A percentile compares a stretch with the other conserved stretches of the same genome.
Conservation (phyloP, 2,797 vertebrate genomes). For the Caiman crocodilus region DNA sequence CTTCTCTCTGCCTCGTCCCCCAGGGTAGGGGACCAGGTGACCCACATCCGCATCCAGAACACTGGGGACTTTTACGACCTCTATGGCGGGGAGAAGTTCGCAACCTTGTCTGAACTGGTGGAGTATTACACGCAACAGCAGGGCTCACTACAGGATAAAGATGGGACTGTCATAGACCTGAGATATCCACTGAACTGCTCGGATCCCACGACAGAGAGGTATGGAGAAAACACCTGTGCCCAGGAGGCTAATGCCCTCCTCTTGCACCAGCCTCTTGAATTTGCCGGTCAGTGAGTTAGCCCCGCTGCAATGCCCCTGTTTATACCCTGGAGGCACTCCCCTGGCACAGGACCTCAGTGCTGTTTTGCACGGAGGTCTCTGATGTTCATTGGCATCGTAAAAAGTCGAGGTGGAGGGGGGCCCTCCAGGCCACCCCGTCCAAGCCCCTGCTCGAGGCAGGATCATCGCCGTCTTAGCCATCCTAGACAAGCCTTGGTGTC, state of each 20-base stretch:
- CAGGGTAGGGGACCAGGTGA: constrained; percentile 92
- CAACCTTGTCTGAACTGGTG: constrained; percentile 94
- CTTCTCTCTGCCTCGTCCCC: not conserved
- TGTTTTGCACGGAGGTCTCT: not conserved
- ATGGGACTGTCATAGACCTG: constrained; percentile 93
- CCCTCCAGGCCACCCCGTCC: too few relatives aligned
- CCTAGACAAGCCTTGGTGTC: too few relatives aligned
- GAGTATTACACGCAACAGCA: constrained; percentile 95
- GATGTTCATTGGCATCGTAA: not conserved
- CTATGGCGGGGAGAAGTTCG: constrained; percentile 98
- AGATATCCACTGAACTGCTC: constrained; percentile 94
- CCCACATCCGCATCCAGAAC: constrained; percentile 98
- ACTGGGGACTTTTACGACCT: constrained; percentile 97
- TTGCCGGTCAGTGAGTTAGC: not conserved
- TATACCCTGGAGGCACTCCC: not conserved
- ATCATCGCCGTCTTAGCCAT: too few relatives aligned
- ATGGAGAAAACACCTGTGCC: not conserved
- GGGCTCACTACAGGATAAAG: constrained; percentile 93
- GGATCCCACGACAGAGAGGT: constrained; percentile 96
- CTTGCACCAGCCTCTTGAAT: fast-evolving
- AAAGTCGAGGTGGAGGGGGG: too few relatives aligned
- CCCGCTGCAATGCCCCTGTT: not conserved
- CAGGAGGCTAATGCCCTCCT: not conserved
- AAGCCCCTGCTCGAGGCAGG: too few relatives aligned
- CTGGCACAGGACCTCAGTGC: not conserved